These are phyloP conservation scores for Bos indicus DNA, from an alignment of 2,113 vertebrate genomes.

Conservation along the genomic window DNA sequence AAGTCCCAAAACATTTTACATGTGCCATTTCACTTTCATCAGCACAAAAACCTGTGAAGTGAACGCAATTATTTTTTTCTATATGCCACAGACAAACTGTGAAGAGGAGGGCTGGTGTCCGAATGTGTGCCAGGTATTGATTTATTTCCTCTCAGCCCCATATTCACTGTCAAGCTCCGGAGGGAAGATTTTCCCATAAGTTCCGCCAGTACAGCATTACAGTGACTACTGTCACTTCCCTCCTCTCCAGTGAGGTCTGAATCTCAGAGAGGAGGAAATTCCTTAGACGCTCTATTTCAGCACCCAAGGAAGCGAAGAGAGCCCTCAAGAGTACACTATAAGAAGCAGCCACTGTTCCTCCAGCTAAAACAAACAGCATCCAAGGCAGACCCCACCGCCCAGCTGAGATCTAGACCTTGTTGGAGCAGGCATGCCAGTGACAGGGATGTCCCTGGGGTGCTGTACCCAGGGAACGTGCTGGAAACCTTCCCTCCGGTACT, in stretches of 20 bases:
- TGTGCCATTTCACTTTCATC: neutral
- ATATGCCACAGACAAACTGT: neutral
- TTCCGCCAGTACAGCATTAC: neutral
- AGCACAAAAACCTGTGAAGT: neutral
- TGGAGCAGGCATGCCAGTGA: neutral
- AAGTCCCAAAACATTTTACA: neutral
- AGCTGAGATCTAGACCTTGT: neutral
- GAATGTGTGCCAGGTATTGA: neutral
- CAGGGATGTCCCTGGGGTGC: neutral
- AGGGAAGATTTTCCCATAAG: neutral
- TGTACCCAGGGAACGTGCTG: neutral
- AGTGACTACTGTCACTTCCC: neutral
- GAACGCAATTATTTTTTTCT: neutral
- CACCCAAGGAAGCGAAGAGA: neutral
- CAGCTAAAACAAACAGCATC: neutral
- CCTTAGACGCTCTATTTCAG: neutral
- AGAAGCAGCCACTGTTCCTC: neutral
- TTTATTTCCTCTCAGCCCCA: neutral
- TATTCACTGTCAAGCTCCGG: neutral
- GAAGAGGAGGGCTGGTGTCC: neutral
- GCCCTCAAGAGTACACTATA: neutral
- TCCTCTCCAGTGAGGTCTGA: neutral
- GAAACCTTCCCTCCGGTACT: neutral
- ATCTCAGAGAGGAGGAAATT: neutral
- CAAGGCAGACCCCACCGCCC: neutral